phyloP scores from a whole-genome alignment of 2,888 invertebrate genomes.

The Apamea monoglypha region DNA sequence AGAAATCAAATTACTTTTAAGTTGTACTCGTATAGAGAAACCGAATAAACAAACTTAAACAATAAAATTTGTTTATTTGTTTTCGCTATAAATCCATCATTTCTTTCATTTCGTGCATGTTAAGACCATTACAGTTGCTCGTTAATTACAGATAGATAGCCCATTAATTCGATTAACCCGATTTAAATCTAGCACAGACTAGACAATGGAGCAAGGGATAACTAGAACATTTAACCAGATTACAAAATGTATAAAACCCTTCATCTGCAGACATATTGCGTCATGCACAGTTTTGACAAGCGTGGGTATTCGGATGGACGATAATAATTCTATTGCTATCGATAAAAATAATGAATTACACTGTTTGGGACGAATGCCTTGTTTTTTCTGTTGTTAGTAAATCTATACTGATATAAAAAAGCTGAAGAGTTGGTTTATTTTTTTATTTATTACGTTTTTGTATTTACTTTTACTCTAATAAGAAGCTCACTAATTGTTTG shows the following conservation, averaged over 20 bases:
- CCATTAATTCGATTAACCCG: not conserved
- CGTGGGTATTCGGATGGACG: not conserved
- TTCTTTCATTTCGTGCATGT: no score
- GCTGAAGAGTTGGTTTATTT: no score
- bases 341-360: constrained; percentile 29
- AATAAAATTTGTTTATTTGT: no score
- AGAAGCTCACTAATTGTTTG: no score
- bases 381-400: not conserved
- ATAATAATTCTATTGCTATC: constrained; percentile 23
- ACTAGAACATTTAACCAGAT: not conserved
- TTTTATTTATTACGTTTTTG: no score
- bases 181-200: not conserved
- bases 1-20: not conserved
- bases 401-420: not conserved
- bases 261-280: constrained; percentile 12
- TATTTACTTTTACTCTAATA: no score
- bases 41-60: no score
- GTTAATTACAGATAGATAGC: not conserved
- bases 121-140: no score
- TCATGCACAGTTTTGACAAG: constrained; percentile 10
- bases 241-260: constrained; percentile 16
- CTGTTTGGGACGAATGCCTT: not conserved
- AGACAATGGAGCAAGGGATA: constrained; percentile 11
- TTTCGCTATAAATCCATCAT: no score
- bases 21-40: no score